Conservation (phyloP, 2,888 invertebrate species). For the Acanthococcus lagerstroemiae region DNA sequence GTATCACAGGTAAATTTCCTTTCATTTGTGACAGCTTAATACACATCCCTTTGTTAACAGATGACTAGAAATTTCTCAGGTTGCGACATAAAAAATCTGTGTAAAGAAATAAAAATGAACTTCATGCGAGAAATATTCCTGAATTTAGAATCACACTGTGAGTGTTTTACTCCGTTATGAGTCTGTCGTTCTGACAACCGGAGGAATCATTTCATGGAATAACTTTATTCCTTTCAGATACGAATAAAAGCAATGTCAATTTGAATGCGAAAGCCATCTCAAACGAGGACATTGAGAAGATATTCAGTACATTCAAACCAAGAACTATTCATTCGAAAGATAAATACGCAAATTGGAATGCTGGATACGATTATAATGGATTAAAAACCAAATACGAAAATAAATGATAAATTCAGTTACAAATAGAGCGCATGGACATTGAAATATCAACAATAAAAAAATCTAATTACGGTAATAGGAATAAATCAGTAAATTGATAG, state of each 20-base stretch:
- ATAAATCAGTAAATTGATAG: too few species aligned
- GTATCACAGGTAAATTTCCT: slow-evolving; percentile 2
- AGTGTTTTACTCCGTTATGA: neutral
- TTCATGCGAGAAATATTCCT: slow-evolving; percentile 57
- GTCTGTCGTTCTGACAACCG: too few species aligned
- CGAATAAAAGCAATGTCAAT: neutral
- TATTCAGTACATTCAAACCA: neutral
- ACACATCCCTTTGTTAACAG: slow-evolving; percentile 39
- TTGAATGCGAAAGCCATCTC: neutral
- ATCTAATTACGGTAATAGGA: too few species aligned
- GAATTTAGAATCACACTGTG: slow-evolving; percentile 42
- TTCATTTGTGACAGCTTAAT: neutral
- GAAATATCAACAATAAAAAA: too few species aligned
- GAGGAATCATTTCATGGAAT: too few species aligned
- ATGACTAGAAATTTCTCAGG: slow-evolving; percentile 71
- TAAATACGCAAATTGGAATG: slow-evolving; percentile 1
- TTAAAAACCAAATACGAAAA: too few species aligned
- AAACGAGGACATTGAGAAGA: neutral
- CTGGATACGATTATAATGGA: too few species aligned
- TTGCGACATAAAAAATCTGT: slow-evolving; percentile 74
- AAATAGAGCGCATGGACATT: too few species aligned
- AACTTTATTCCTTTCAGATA: too few species aligned
- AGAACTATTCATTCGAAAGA: neutral
- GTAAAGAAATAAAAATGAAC: slow-evolving; percentile 81
- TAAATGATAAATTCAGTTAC: too few species aligned